Evolutionary conservation across 2,797 vertebrate species (phyloP), one percentile per base, ranked within the genome.

Genomic region (Coracias cyanogaster): DNA sequence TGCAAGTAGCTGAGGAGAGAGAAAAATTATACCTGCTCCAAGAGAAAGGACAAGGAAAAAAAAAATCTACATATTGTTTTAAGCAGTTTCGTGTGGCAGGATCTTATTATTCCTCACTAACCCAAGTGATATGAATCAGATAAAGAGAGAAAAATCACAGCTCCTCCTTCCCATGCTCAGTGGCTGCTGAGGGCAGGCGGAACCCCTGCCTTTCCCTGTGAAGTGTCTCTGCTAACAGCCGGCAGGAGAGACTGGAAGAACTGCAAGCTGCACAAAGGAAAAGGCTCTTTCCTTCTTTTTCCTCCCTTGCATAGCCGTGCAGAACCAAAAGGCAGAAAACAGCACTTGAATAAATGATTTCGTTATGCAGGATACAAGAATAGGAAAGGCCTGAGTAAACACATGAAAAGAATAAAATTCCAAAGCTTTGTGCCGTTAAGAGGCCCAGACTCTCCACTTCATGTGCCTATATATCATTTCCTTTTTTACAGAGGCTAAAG

Each of bases 361-460:
- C 90, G 89, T 93, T 91, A 90, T 51, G 58, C 79, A 70, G 80
- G 83, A 89, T 74, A 73, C 72, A 89, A 92, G 80, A 93, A 76
- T 94, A 93, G 95, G 94, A 95, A 96, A 91, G 19, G 82, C 39
- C 95, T 95, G 77, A 93, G 74, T 94, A 96, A 96, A 97, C 94
- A 94, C 43, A 58, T 11, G 39, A 46, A 85, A 93, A 97, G 93
- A 97, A 94, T 92, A 94, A 95, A 95, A 91, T 96, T 94, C 90
- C 96, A 89, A 82, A 89, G 86, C 60, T 64, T 71, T 24, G 67
- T 94, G 94, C 95, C 93, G 95, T 92, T 94, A 90, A 64, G 91
- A 89, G 90, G 85, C 86, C 91, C 88, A 73, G 93, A 54, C 86
- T 95, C 64, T 41, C 64, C 78, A 71, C 35, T 92, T 84, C 71